These are phyloP conservation scores for Apoda limacodes DNA, from an alignment of 2,888 invertebrate species.

Conservation along the genomic window DNA sequence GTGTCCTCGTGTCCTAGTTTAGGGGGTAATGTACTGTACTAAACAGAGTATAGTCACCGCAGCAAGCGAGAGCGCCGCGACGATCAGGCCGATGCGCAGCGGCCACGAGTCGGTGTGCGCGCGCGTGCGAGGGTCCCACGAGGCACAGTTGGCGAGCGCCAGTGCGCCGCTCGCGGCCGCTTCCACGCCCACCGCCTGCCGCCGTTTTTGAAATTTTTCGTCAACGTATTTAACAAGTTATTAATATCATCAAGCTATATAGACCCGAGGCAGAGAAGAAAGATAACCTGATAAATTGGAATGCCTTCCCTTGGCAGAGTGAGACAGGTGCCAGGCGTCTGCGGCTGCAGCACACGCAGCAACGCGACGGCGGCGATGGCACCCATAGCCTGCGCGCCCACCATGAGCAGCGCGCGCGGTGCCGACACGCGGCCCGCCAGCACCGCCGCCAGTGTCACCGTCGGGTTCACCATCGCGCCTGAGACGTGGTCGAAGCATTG, in stretches of 20 bases:
- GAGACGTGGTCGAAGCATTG: slow-evolving; percentile 81
- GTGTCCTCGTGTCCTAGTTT: too few relatives aligned
- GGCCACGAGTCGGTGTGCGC: slow-evolving; percentile 73
- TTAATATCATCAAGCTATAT: too few relatives aligned
- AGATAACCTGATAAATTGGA: too few relatives aligned
- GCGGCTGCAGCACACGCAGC: neutral
- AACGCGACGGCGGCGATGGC: neutral
- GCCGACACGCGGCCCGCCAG: slow-evolving; percentile 60
- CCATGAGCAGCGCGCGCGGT: slow-evolving; percentile 62
- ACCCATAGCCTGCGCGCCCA: slow-evolving; percentile 72
- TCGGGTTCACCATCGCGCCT: slow-evolving; percentile 81
- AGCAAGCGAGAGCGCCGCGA: slow-evolving; percentile 72
- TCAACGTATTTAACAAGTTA: too few relatives aligned
- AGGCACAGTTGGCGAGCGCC: slow-evolving; percentile 75
- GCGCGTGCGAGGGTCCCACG: slow-evolving; percentile 77
- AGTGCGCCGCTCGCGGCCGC: slow-evolving; percentile 72
- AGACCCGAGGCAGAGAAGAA: too few relatives aligned
- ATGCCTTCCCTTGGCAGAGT: too few relatives aligned
- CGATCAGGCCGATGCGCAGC: slow-evolving; percentile 73
- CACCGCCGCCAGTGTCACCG: slow-evolving; percentile 76
- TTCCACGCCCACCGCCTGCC: slow-evolving; percentile 60
- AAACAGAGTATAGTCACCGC: slow-evolving; percentile 60
- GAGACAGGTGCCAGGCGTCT: too few relatives aligned
- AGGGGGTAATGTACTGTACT: too few relatives aligned
- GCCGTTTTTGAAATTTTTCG: too few relatives aligned